Conservation (phyloP, 2,888 invertebrate genomes). For the Eupithecia centaureata region DNA sequence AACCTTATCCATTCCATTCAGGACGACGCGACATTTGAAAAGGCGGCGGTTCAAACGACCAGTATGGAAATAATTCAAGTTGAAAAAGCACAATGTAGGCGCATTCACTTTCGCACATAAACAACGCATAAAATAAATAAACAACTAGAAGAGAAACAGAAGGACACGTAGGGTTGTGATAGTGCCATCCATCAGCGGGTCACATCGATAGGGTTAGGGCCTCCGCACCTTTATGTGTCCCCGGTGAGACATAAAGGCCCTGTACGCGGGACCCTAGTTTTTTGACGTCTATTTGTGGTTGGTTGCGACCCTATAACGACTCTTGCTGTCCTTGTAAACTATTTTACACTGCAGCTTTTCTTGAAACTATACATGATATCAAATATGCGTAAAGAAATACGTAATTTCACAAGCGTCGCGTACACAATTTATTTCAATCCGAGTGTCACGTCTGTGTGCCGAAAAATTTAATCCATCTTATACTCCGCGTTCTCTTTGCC, state of each 20-base stretch:
- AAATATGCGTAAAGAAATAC: slow-evolving; percentile 39
- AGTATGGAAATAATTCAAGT: slow-evolving; percentile 39
- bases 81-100: slow-evolving; percentile 38
- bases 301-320: slow-evolving; percentile 75
- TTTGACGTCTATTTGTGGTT: slow-evolving; percentile 84
- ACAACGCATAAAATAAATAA: slow-evolving; percentile 79
- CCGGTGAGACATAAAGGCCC: slow-evolving; percentile 78
- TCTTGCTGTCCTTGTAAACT: slow-evolving; percentile 59
- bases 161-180: slow-evolving; percentile 76
- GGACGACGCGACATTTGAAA: slow-evolving; percentile 28
- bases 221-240: slow-evolving; percentile 82
- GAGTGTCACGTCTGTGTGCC: slow-evolving; percentile 69
- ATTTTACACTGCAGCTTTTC: slow-evolving; percentile 36
- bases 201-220: slow-evolving; percentile 83
- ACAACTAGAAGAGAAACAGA: slow-evolving; percentile 70
- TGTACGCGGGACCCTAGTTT: slow-evolving; percentile 76
- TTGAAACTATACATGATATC: slow-evolving; percentile 6
- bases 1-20: slow-evolving; percentile 7
- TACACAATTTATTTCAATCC: slow-evolving; percentile 73
- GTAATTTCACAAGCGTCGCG: slow-evolving; percentile 37
- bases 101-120: slow-evolving; percentile 72
- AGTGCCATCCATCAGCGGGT: slow-evolving; percentile 81
- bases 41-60: slow-evolving; percentile 32
- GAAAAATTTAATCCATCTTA: slow-evolving; percentile 80
- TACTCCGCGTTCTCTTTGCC: slow-evolving; percentile 50